Evolutionary conservation across 2,888 invertebrate species (phyloP).

Genomic region (Lathronympha strigana): DNA sequence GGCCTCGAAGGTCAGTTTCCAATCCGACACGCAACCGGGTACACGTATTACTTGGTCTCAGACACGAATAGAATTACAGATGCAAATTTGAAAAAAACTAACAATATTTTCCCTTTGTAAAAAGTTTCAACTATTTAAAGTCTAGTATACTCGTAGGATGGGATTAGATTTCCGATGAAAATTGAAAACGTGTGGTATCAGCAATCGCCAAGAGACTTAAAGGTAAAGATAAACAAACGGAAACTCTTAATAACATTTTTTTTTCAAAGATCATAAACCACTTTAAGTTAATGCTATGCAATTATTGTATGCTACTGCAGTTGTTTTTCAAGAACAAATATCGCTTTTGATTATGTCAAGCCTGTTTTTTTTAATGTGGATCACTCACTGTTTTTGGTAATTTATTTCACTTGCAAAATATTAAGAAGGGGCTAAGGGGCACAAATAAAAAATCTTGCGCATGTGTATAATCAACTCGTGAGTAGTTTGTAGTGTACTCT

Average conservation of each 20-base stretch:
- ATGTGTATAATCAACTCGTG: background rate
- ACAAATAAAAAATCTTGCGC: background rate
- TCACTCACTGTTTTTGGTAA: background rate
- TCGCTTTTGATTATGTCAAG: too few species aligned
- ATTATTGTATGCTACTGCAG: too few species aligned
- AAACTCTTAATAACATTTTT: too few species aligned
- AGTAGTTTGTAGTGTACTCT: background rate
- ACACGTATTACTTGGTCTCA: conserved; percentile 13
- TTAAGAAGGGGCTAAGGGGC: background rate
- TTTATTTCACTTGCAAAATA: background rate
- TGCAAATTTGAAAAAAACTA: background rate
- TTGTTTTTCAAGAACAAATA: too few species aligned
- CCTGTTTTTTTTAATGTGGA: background rate
- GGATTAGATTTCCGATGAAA: too few species aligned
- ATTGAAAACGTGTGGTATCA: too few species aligned
- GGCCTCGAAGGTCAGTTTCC: conserved; percentile 38
- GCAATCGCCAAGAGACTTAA: too few species aligned
- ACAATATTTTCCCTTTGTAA: background rate
- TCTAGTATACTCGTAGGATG: too few species aligned
- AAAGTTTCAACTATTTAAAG: too few species aligned
- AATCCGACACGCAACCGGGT: conserved; percentile 33
- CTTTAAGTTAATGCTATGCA: too few species aligned
- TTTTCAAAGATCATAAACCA: too few species aligned
- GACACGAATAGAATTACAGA: background rate
- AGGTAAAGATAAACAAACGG: too few species aligned